Conservation (phyloP, 2,888 invertebrate genomes). For the Epirrita christyi region DNA sequence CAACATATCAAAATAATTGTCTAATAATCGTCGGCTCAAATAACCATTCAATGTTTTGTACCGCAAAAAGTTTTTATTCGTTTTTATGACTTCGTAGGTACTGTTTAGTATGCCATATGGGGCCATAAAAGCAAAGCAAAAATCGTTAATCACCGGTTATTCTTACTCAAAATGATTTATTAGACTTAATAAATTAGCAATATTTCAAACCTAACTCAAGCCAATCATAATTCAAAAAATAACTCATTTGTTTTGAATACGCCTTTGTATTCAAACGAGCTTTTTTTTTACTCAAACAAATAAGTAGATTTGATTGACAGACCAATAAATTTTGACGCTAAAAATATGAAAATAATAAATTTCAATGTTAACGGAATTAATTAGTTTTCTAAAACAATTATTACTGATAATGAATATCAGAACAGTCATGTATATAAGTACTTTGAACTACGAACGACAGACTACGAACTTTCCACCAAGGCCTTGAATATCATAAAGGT, state of each 20-base stretch:
- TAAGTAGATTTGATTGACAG: constrained; percentile 41
- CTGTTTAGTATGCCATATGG: constrained; percentile 2
- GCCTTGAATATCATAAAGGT: constrained; percentile 1
- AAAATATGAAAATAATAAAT: not conserved
- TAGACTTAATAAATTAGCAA: constrained; percentile 20
- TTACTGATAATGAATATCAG: constrained; percentile 7
- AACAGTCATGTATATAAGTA: not conserved
- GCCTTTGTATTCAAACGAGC: constrained; percentile 17
- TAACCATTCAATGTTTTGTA: constrained; percentile 7
- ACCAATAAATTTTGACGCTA: constrained; percentile 25
- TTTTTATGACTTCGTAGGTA: not conserved
- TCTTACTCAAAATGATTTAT: constrained; percentile 22
- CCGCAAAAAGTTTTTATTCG: not conserved
- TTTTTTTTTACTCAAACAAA: constrained; percentile 28
- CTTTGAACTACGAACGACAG: constrained; percentile 10
- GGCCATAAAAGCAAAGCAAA: constrained; percentile 15
- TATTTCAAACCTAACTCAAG: constrained; percentile 25
- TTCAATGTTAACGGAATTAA: not conserved
- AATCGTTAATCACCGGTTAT: constrained; percentile 20
- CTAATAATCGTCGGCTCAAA: constrained; percentile 4
- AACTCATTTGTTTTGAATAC: constrained; percentile 8
- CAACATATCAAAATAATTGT: constrained; percentile 11
- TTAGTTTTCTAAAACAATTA: not conserved
- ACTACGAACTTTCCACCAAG: no score
- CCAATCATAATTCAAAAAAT: constrained; percentile 8